Evolutionary conservation across 2,113 vertebrate genomes (phyloP), one percentile per base, ranked within the genome.

Genomic region (Vombatus ursinus): DNA sequence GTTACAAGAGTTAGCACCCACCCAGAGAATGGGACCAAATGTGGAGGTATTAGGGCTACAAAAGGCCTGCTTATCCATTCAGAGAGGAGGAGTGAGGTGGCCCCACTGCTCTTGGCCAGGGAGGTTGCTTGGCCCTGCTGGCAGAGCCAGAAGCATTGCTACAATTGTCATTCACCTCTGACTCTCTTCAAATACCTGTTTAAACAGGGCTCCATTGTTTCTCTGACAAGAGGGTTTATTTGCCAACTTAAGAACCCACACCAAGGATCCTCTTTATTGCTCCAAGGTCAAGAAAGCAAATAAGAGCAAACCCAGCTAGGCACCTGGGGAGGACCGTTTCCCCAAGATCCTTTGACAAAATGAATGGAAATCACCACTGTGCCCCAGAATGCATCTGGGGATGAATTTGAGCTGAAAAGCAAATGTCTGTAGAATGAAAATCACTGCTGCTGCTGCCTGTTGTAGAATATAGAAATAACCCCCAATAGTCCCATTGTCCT

Each of bases 321-420:
- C 44, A 50, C 24, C 89, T 90, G 61, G 28, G 28, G 5, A 91
- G 9, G 25, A 50, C 84, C 94, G 92, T 48, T 77, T 93, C 93
- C 95, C 95, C 14, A 95, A 84, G 57, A 50, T n/a, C 50, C 44
- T 90, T 26, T 51, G 48, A 96, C 89, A 94, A 95, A 95, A 93
- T 26, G 94, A 96, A 96, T 90, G 94, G 49, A 97, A 91, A 0
- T 14, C 50, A 89, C 26, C 48, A 26, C 77, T 95, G 93, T 37
- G 3, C 51, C 50, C 95, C 77, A 96, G 53, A 97, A 97, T 50
- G 92, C 89, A 95, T 93, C 54, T 50, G 93, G 94, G 92, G 92
- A 77, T 93, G 91, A 94, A 96, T 61, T 89, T 22, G 50, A 94
- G 61, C 52, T 52, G 96, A 95, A 96, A 96, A 37, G 23, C 47